Conservation (phyloP, 2,797 vertebrate species). For the Danionella dracula region DNA sequence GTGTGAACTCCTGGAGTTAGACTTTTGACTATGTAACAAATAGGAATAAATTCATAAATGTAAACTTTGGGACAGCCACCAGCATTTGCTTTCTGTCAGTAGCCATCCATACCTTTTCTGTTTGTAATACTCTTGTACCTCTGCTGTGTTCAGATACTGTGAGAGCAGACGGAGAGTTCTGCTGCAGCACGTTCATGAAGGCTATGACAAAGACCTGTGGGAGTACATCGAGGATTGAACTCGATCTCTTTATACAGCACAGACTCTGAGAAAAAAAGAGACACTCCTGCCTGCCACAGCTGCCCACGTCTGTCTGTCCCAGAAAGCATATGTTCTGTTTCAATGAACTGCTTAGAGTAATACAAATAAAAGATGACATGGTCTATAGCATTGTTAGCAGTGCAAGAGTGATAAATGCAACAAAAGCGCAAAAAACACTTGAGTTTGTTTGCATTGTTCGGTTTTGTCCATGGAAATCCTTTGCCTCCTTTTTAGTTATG, state of each 20-base stretch:
- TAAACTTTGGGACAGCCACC: no score
- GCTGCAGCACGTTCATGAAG: constrained; percentile 99
- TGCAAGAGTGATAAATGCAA: constrained; percentile 75
- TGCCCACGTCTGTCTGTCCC: constrained; percentile 57
- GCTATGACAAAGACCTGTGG: constrained; percentile 99
- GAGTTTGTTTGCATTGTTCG: constrained; percentile 87
- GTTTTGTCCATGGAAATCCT: constrained; percentile 69
- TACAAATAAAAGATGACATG: constrained; percentile 79
- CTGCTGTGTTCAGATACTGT: constrained; percentile 85
- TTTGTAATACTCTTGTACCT: no score
- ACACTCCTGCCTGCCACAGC: constrained; percentile 42
- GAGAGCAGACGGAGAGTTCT: constrained; percentile 98
- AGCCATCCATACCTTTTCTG: no score
- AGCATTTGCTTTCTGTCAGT: no score
- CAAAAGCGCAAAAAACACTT: constrained; percentile 67
- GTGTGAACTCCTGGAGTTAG: no score
- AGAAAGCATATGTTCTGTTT: constrained; percentile 98
- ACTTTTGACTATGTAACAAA: no score
- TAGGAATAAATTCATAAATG: no score
- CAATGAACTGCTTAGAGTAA: constrained; percentile 90
- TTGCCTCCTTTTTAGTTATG: constrained; percentile 56
- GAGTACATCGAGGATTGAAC: constrained; percentile 99
- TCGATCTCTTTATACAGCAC: constrained; percentile 65
- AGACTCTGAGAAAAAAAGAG: constrained; percentile 71
- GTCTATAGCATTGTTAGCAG: constrained; percentile 98